Conservation (phyloP, 2,888 invertebrate genomes). For the Anthophora plumipes region DNA sequence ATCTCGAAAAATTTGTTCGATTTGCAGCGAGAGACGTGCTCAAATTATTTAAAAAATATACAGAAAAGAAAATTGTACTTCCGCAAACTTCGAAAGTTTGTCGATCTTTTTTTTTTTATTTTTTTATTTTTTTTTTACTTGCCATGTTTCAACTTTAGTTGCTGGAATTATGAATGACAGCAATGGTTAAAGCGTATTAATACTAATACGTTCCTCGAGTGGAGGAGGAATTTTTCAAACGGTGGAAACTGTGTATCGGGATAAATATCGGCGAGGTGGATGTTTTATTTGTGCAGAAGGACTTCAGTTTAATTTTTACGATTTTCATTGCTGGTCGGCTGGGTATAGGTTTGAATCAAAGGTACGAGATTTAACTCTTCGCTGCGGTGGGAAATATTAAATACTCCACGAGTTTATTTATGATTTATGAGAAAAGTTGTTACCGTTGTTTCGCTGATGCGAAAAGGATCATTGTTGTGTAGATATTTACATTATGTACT, state of each 20-base stretch:
- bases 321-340: too few species aligned
- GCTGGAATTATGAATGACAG: constrained; percentile 3
- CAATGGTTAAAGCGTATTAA: not conserved
- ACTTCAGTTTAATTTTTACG: too few species aligned
- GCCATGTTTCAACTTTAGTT: not conserved
- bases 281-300: too few species aligned
- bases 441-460: too few species aligned
- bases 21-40: not conserved
- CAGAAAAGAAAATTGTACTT: not conserved
- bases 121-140: not conserved
- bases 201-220: not conserved
- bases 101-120: not conserved
- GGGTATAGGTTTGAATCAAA: too few species aligned
- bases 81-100: not conserved
- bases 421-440: too few species aligned
- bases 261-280: not conserved
- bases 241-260: constrained; percentile 4
- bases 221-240: too few species aligned
- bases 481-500: too few species aligned
- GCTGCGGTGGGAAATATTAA: too few species aligned
- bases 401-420: too few species aligned
- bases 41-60: not conserved
- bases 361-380: too few species aligned
- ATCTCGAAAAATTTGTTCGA: constrained; percentile 16
- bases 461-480: too few species aligned